Evolutionary conservation across 2,113 vertebrate species (phyloP), one percentile per base, ranked within the genome.

Genomic region (Oenanthe oenanthe): DNA sequence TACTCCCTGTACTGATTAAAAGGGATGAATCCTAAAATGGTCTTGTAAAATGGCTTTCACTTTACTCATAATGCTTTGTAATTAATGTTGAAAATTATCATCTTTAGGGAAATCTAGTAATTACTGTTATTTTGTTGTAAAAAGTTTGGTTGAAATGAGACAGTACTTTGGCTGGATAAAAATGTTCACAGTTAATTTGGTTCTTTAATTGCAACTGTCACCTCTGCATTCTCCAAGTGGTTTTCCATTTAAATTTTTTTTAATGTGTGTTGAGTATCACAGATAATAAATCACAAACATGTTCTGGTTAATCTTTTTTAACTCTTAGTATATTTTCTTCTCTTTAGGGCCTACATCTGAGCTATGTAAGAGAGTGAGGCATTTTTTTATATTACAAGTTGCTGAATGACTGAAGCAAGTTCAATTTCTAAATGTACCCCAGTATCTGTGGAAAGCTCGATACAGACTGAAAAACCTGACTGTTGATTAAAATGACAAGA

Each of bases 41-140:
- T n/a, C 51, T 29, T 96, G 76, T 80, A 82, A 96, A 96, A 51
- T 72, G n/a, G 29, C 75, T 84, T 80, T 95, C 56, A 58, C 63
- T 97, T 95, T 62, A 79, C 62, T 80, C 45, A 54, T 53, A 91
- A 75, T 70, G 38, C 66, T 94, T 92, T 91, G 54, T 95, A 83
- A 68, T 94, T 93, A 92, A 92, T 86, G 51, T 62, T 95, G 80
- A 29, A 94, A 89, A 67, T 60, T 56, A 21, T 72, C 13, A 63
- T 62, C 68, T 60, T 77, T 47, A 81, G 68, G 80, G 60, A 93
- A 77, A 78, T 63, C 34, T 51, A 13, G 19, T 84, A 88, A 89
- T 88, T 71, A 63, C 72, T 56, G 51, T 77, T 58, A 56, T 84
- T 80, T 86, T 71, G 14, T 24, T 60, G 32, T 43, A 74, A 42